Evolutionary conservation across 23 tunicate genomes (phyloP).

Genomic region (Halocynthia aurantium): DNA sequence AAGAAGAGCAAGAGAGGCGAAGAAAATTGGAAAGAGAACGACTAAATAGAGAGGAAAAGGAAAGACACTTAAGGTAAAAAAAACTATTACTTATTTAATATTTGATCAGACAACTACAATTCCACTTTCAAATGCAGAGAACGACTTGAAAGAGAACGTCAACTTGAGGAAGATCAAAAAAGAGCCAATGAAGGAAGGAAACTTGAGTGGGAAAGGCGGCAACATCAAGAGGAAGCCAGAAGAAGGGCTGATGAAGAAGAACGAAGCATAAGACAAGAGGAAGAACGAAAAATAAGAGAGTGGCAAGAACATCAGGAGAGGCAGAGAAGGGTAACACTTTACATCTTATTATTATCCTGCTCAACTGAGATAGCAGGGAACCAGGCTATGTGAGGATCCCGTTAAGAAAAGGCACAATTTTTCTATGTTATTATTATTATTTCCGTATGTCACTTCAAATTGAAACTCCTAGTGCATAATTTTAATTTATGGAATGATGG

Average conservation of each 20-base stretch:
- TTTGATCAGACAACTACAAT: not conserved
- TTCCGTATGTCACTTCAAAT: no score
- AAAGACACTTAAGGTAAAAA: constrained; percentile 5
- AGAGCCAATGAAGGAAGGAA: not conserved
- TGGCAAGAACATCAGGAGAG: constrained; percentile 6
- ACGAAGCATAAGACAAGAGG: not conserved
- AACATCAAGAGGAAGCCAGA: constrained; percentile 25
- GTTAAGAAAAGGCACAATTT: no score
- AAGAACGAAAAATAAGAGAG: not conserved
- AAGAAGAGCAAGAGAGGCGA: constrained; percentile 39
- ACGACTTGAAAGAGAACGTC: constrained; percentile 19
- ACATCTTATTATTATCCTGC: no score
- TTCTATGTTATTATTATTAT: no score
- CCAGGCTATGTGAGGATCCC: no score
- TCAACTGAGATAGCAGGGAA: no score
- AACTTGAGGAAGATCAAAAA: not conserved
- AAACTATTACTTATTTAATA: not conserved
- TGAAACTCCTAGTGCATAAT: no score
- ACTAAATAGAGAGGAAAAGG: constrained; percentile 24
- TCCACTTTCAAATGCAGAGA: not conserved
- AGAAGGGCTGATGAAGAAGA: constrained; percentile 7
- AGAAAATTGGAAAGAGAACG: constrained; percentile 16
- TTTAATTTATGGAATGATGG: no score
- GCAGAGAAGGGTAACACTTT: constrained; percentile 1
- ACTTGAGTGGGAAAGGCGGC: constrained; percentile 2